Base-by-base conservation (phyloP, 2,888 invertebrate species). In the Limulus polyphemus region DNA sequence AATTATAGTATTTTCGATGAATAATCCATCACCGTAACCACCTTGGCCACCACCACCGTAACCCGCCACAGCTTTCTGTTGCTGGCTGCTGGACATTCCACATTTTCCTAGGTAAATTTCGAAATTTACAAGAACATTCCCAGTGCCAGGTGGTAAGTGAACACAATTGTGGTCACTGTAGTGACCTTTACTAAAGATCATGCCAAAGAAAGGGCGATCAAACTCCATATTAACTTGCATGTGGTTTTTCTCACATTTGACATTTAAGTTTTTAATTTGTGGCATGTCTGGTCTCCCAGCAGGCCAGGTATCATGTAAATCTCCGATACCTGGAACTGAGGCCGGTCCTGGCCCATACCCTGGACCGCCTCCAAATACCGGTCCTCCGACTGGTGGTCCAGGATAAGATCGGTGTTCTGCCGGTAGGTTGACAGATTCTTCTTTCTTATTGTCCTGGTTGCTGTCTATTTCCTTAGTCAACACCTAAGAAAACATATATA, bases 161-260 rank as follows among this genome's bases (percentile, higher is more conserved):
- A 93, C 90, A 76, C 93, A 93, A 74, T 90, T 90, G 1, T 87
- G 81, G 74, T 93, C 92, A 55, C 67, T 71, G 69, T 71, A 73
- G 60, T 72, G 73, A 47, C 79, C 93, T 78, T 93, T 93, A 65
- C 91, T 91, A 80, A 93, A 93, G 74, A 93, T 92, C 88, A 93
- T 91, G 48, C 93, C 93, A 76, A 92, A 91, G 79, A 93, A 93
- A 13, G 93, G 92, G 56, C 92, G 83, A 76, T 93, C 93, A 78
- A 93, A 94, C 77, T 92, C 92, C 72, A 94, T 90, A 77, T 91
- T 91, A 61, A 93, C 93, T 59, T 92, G 70, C 92, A 93, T 93
- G 76, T 91, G 90, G 56, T 92, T 91, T 77, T 93, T 93, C 78
- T 93, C 93, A 78, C 93, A 93, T 76, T 93, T 92, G 70, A 93